phyloP scores from a whole-genome alignment of 2,113 vertebrate species.

The Erythrocercus mccallii region DNA sequence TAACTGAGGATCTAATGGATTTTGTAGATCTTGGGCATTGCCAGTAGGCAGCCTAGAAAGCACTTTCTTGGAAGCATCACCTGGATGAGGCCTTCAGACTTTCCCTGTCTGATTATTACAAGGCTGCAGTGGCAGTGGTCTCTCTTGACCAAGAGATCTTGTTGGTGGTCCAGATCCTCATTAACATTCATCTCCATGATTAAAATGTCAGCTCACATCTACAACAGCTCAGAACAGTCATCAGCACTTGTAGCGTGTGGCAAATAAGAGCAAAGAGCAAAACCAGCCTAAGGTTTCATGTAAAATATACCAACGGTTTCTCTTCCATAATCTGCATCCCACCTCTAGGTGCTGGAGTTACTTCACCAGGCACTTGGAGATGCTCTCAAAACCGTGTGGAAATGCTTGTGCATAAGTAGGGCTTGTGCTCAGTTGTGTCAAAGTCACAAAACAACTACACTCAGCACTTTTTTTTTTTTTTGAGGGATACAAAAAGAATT shows the following conservation, averaged over 20 bases:
- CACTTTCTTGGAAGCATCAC: neutral
- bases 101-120: neutral
- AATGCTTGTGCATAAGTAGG: accelerated
- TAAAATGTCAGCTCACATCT: neutral
- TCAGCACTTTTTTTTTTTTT: constrained; percentile 43
- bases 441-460: neutral
- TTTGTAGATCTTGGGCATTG: neutral
- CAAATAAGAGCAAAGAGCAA: neutral
- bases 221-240: neutral
- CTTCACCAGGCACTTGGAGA: neutral
- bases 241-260: neutral
- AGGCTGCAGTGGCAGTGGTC: neutral
- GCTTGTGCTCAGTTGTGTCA: neutral
- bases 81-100: neutral
- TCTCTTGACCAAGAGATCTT: neutral
- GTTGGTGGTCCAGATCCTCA: neutral
- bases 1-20: neutral
- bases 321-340: neutral
- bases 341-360: neutral
- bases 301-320: neutral
- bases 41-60: neutral
- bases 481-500: neutral
- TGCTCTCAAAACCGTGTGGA: neutral
- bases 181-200: neutral
- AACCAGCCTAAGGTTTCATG: neutral